Evolutionary conservation across 2,888 invertebrate species (phyloP).

Genomic region (Syritta pipiens): DNA sequence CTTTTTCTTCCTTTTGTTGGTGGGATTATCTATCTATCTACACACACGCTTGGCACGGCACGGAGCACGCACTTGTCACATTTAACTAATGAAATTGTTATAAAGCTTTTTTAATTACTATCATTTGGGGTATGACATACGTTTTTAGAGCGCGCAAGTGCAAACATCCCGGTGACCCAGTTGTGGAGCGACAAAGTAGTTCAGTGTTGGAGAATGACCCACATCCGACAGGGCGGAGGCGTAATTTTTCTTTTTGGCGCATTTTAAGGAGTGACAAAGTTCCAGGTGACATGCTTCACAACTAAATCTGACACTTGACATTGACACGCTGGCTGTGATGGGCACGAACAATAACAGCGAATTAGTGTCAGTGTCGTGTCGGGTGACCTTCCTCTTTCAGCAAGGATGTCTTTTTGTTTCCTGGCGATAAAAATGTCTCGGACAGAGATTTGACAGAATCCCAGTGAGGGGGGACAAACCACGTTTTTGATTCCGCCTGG

Average conservation of each 20-base stretch:
- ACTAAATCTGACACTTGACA: constrained; percentile 14
- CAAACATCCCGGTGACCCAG: no score
- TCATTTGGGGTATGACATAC: constrained; percentile 40
- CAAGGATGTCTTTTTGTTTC: not conserved
- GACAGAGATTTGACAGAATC: no score
- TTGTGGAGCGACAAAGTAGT: no score
- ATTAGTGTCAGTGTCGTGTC: constrained; percentile 12
- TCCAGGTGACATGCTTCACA: not conserved
- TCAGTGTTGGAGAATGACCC: no score
- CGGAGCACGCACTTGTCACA: constrained; percentile 16
- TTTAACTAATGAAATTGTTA: constrained; percentile 31
- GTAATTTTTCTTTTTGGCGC: no score
- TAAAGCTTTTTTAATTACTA: constrained; percentile 37
- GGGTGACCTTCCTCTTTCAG: not conserved
- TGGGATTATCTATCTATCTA: constrained; percentile 35
- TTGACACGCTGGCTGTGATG: not conserved
- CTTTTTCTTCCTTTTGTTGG: not conserved
- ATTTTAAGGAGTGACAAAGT: not conserved
- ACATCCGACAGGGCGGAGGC: not conserved
- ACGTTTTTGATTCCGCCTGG: no score
- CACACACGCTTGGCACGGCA: constrained; percentile 8
- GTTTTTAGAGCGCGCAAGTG: constrained; percentile 30
- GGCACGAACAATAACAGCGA: not conserved
- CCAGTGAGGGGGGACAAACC: no score
- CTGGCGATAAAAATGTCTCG: no score